Base-by-base conservation (phyloP, 1,140 invertebrate species). In the Carcinoscorpius rotundicauda region DNA sequence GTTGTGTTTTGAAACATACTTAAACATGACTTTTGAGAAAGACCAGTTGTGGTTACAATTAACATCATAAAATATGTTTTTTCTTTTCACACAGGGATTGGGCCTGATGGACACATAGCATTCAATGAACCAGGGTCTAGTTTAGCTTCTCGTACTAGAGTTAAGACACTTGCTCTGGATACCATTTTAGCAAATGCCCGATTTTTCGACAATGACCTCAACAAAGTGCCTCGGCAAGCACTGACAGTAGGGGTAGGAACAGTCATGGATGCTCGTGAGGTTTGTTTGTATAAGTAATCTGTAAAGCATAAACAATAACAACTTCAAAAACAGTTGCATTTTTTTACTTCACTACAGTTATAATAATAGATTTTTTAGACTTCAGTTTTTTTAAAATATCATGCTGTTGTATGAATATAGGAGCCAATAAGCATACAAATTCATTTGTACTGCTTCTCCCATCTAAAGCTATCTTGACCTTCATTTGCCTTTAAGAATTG, bases 41-140 rank as follows among this genome's bases (percentile, higher is more conserved):
- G 29, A 29, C 29, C 29, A 29, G 29, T 29, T 29, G 29, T 29
- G 29, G 2, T 29, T 29, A 29, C 29, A 29, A 29, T 29, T 29
- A 29, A 29, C 29, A 29, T 29, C 29, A 29, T 29, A 29, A 29
- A 29, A 29, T 29, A 29, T 29, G 29, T 29, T 29, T 9, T 9
- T 61, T 52, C 55, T 66, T 69, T 52, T 60, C 49, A 71, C 74
- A 49, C 68, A 88, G 89, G 93, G 59, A 97, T 98, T 77, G 95
- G 95, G 6, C 92, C 93, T n/a, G 97, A 99, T 82, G 97, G 97
- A 6, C 97, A 99, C 77, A 97, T 99, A 76, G 97, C 97, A 6
- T 99, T 99, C 78, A 99, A 99, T 78, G 97, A 99, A 77, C 97
- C 97, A 5, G 97, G 84, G 10, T 81, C 78, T 11, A 97, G 93